Base-by-base conservation (phyloP, 2,797 vertebrate species). In the Sylvia borin region DNA sequence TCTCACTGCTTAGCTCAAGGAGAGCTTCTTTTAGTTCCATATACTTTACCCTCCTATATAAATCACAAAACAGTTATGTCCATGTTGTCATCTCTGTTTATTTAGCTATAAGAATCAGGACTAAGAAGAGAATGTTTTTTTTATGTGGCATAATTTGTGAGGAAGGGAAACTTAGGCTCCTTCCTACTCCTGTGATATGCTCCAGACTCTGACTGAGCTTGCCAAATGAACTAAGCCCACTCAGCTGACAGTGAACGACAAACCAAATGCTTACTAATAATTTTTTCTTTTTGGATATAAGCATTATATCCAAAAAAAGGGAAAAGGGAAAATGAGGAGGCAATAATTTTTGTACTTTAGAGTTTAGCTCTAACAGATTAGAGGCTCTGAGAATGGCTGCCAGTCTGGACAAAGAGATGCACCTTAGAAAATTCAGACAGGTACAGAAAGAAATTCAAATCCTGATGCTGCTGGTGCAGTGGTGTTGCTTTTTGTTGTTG, bases 351-450 rank as follows among this genome's bases (percentile, higher is more conserved):
- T 60, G 27, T 60, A 43, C 19, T 43, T 91, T 27, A 65, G n/a
- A 61, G 16, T 78, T 88, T n/a, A 75, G 62, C 38, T 88, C 32
- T 78, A 75, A 68, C 17, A 75, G 38, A 22, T 86, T 55, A 75
- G 64, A 91, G 74, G 93, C 48, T 86, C 47, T 85, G 75, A 96
- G 94, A 97, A 97, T 93, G 97, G 95, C 88, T 97, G 97, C 95
- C 96, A 97, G 94, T 95, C 96, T 96, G 89, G 42, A 87, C 50
- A 88, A 95, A 91, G 58, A 80, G 91, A 95, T 48, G 43, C 51
- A 90, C 70, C 90, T 77, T 65, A 76, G 90, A 89, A 95, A 95
- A 95, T 81, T 94, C 92, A 93, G 90, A 96, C 43, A 92, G 90
- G 90, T 88, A 90, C 47, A 89, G 77, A 83, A 92, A 91, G 61